Evolutionary conservation across 1,140 invertebrate genomes (phyloP).

Genomic region (Caenorhabditis brenneri): DNA sequence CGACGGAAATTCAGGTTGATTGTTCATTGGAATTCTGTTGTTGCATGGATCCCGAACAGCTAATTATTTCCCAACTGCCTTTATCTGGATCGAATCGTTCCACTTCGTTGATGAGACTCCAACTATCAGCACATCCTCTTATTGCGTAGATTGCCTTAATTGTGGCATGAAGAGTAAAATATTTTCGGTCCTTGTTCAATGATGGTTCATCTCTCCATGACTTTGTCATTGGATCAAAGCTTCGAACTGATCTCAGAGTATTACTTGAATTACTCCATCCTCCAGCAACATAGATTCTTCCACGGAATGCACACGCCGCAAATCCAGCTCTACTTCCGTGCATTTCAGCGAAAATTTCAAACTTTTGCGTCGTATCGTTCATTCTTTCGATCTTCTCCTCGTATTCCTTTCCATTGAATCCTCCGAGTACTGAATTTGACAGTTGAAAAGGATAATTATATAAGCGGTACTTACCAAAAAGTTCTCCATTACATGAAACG

Average conservation of each 20-base stretch:
- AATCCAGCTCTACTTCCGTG: constrained; percentile 19
- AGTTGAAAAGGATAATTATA: background rate
- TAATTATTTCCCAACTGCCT: background rate
- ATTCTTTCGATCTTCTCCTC: constrained; percentile 17
- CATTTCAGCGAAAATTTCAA: constrained; percentile 7
- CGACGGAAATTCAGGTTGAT: no score
- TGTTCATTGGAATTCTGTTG: background rate
- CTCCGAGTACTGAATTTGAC: background rate
- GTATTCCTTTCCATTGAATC: constrained; percentile 19
- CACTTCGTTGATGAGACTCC: constrained; percentile 25
- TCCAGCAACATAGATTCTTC: constrained; percentile 13
- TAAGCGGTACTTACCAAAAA: background rate
- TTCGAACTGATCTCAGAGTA: background rate
- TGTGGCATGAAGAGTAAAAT: constrained; percentile 6
- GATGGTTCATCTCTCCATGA: constrained; percentile 30
- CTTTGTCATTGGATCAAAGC: background rate
- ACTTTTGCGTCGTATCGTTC: background rate
- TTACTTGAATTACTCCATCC: constrained; percentile 31
- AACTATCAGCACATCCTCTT: constrained; percentile 3
- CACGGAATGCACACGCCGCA: background rate
- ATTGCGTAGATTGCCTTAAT: background rate
- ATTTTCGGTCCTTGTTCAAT: constrained; percentile 3
- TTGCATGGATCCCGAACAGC: background rate
- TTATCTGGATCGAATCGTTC: background rate
- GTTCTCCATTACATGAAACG: background rate